phyloP scores from a whole-genome alignment of 2,113 vertebrate species.

The Ptychochromis oligacanthus region DNA sequence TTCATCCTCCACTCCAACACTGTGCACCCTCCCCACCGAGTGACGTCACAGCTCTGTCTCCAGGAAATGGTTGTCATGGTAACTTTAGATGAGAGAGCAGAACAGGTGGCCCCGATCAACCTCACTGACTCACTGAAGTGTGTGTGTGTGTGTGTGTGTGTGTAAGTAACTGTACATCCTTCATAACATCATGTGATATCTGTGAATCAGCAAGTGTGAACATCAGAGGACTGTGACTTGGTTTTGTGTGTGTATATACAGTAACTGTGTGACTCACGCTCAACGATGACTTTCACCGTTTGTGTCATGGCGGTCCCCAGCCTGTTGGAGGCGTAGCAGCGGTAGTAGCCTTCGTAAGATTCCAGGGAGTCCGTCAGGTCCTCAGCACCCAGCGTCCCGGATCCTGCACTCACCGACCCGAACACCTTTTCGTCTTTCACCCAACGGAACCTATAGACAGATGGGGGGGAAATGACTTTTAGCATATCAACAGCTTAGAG shows the following conservation, averaged over 20 bases:
- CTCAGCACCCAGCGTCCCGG: conserved; percentile 73
- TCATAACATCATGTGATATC: neutral
- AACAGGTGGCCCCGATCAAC: conserved; percentile 38
- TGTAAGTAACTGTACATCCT: neutral
- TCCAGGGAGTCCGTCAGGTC: conserved; percentile 55
- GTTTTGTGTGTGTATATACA: neutral
- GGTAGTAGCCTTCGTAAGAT: conserved; percentile 81
- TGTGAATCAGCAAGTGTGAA: neutral
- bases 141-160: conserved; percentile 2
- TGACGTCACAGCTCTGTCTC: conserved; percentile 76
- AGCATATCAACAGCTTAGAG: neutral
- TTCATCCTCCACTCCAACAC: neutral
- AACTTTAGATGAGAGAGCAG: conserved; percentile 68
- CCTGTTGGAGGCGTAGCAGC: conserved; percentile 85
- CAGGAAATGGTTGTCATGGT: conserved; percentile 78
- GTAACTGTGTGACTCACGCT: conserved; percentile 77
- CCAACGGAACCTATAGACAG: conserved; percentile 85
- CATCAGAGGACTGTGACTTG: neutral
- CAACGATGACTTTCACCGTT: conserved; percentile 78
- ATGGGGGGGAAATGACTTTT: accelerated
- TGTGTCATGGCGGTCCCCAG: conserved; percentile 86
- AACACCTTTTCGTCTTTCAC: conserved; percentile 79
- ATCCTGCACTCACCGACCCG: neutral
- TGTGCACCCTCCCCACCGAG: neutral
- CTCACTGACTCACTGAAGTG: conserved; percentile 47